Conservation (phyloP, 2,113 vertebrate species). For the Rhipidura dahli region DNA sequence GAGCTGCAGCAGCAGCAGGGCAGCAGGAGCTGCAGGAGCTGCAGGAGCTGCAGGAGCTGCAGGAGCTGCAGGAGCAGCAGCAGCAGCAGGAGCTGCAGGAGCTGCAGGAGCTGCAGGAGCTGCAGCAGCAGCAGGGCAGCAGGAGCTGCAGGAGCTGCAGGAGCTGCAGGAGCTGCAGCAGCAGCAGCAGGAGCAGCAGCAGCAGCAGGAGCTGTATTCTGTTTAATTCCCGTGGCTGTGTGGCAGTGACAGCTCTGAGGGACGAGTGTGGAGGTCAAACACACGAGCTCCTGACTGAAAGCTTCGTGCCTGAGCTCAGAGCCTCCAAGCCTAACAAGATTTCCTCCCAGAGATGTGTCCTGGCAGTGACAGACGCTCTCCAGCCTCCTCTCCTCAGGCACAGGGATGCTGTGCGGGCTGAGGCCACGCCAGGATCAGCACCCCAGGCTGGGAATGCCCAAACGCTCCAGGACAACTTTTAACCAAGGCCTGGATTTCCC, state of each 20-base stretch:
- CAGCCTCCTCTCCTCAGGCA: not conserved
- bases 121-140: no score
- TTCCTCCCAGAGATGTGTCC: not conserved
- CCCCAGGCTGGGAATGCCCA: not conserved
- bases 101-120: no score
- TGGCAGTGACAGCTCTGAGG: not conserved
- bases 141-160: no score
- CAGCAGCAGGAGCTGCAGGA: no score
- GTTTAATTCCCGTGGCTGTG: not conserved
- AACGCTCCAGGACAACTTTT: not conserved
- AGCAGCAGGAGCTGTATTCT: fast-evolving
- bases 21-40: no score
- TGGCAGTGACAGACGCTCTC: not conserved
- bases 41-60: no score
- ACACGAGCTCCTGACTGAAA: not conserved
- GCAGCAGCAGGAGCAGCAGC: no score
- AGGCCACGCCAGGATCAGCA: not conserved
- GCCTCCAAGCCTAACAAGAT: not conserved
- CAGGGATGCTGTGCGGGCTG: not conserved
- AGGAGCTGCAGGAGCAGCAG: no score
- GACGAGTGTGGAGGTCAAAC: not conserved
- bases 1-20: no score
- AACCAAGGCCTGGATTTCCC: not conserved
- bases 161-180: no score
- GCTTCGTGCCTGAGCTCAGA: not conserved